Percentiles rank a stretch among this genome's conserved stretches.
phyloP scores from a whole-genome alignment of 53 echinoderm and acorn worm genomes.

The Holothuria leucospilota region DNA sequence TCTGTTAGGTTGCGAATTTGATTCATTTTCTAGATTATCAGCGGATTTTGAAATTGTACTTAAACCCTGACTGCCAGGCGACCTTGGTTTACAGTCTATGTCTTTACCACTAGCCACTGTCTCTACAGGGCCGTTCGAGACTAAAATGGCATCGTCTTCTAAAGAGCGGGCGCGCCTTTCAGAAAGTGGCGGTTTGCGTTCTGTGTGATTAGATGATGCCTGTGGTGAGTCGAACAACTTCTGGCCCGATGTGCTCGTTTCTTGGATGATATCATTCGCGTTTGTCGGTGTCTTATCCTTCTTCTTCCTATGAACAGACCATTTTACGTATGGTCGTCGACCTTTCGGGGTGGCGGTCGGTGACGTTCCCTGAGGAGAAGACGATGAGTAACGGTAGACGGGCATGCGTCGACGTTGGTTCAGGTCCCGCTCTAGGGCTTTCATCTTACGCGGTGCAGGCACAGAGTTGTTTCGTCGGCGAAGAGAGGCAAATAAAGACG shows the following conservation, averaged over 20 bases:
- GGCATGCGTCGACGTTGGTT: slow-evolving; percentile 76
- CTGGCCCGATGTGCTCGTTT: slow-evolving; percentile 2
- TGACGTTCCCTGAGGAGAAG: slow-evolving; percentile 25
- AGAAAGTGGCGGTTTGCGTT: slow-evolving; percentile 6
- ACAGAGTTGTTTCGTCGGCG: slow-evolving; percentile 32
- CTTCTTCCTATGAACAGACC: slow-evolving; percentile 22
- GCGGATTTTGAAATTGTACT: slow-evolving; percentile 35
- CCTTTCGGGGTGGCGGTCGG: slow-evolving; percentile 18
- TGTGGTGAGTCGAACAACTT: background rate
- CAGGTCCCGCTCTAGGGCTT: slow-evolving; percentile 83
- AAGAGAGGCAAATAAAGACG: slow-evolving; percentile 30
- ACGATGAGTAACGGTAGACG: slow-evolving; percentile 81
- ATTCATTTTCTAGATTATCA: slow-evolving; percentile 19
- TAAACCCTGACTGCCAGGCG: background rate
- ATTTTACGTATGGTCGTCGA: slow-evolving; percentile 3
- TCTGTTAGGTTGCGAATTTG: background rate
- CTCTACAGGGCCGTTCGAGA: background rate
- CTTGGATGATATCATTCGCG: slow-evolving; percentile 15
- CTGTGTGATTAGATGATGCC: background rate
- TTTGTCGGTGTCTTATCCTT: background rate
- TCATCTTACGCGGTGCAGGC: slow-evolving; percentile 56
- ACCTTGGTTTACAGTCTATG: no score
- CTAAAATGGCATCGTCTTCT: background rate
- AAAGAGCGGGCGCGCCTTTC: slow-evolving; percentile 31
- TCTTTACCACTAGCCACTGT: background rate